Percentiles rank a stretch among this genome's conserved stretches.
Conservation (phyloP, 1,140 invertebrate species). For the Whitmania pigra region DNA sequence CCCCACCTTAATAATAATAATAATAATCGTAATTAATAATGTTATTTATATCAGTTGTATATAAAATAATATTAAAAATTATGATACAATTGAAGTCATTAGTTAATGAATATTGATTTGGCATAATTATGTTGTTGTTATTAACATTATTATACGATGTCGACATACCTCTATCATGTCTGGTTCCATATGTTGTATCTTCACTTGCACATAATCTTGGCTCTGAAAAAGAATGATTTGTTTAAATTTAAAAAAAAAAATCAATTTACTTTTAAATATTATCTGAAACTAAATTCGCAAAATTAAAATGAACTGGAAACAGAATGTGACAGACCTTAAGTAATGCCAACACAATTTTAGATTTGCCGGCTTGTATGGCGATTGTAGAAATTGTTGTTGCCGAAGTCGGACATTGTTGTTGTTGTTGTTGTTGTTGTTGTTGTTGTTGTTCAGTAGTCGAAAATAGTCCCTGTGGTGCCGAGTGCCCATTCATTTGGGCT, state of each 20-base stretch:
- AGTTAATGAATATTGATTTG: no score
- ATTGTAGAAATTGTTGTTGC: no score
- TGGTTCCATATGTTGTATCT: constrained; percentile 71
- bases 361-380: constrained; percentile 58
- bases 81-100: no score
- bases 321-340: constrained; percentile 59
- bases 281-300: background rate
- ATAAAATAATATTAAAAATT: no score
- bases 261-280: background rate
- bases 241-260: background rate
- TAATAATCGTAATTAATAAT: no score
- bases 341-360: constrained; percentile 73
- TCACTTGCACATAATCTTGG: constrained; percentile 66
- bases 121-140: no score
- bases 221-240: constrained; percentile 48
- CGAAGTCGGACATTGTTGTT: no score
- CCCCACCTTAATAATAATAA: constrained; percentile 50
- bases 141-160: background rate
- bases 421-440: no score
- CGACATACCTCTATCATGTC: constrained; percentile 50
- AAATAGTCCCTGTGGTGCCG: no score
- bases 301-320: background rate
- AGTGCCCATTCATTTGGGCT: no score
- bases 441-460: no score
- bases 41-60: no score